Evolutionary conservation across 2,888 invertebrate genomes (phyloP).

Genomic region (Netelia inedita): DNA sequence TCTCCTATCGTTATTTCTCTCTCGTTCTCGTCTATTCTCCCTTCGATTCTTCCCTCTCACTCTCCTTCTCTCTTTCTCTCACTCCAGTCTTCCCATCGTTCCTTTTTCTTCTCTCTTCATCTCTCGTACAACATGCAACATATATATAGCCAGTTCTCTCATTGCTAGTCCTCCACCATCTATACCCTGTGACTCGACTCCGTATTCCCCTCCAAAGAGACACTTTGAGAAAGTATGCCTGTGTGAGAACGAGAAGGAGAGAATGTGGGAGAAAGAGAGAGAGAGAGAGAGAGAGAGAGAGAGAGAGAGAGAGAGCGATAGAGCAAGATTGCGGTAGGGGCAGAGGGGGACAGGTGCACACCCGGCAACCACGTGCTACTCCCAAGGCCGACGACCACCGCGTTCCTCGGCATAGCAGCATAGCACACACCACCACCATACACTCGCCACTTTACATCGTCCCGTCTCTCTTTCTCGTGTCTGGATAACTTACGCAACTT

Average conservation of each 20-base stretch:
- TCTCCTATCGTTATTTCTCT: slow-evolving; percentile 19
- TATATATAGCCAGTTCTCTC: slow-evolving; percentile 18
- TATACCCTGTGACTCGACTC: slow-evolving; percentile 29
- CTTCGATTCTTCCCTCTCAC: slow-evolving; percentile 36
- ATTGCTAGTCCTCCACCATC: slow-evolving; percentile 28
- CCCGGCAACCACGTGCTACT: slow-evolving; percentile 79
- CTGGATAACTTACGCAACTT: slow-evolving; percentile 55
- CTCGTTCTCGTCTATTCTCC: slow-evolving; percentile 36
- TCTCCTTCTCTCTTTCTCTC: too few relatives aligned
- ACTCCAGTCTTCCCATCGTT: slow-evolving; percentile 32
- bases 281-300: slow-evolving; percentile 22
- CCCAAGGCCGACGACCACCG: slow-evolving; percentile 80
- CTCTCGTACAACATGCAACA: background rate
- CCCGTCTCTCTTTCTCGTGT: slow-evolving; percentile 32
- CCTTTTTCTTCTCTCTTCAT: background rate
- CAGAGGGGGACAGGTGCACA: slow-evolving; percentile 71
- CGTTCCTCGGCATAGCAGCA: slow-evolving; percentile 62
- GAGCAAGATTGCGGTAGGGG: slow-evolving; percentile 30
- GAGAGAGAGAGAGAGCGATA: slow-evolving; percentile 38
- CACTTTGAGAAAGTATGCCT: background rate
- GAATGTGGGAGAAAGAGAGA: too few relatives aligned
- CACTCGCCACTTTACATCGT: slow-evolving; percentile 24
- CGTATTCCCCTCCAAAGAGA: slow-evolving; percentile 21
- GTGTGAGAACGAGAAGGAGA: background rate
- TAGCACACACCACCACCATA: slow-evolving; percentile 44